Percentiles rank a stretch among this genome's conserved stretches.
Conservation (phyloP, 2,888 invertebrate genomes). For the Cataglyphis cursor region DNA sequence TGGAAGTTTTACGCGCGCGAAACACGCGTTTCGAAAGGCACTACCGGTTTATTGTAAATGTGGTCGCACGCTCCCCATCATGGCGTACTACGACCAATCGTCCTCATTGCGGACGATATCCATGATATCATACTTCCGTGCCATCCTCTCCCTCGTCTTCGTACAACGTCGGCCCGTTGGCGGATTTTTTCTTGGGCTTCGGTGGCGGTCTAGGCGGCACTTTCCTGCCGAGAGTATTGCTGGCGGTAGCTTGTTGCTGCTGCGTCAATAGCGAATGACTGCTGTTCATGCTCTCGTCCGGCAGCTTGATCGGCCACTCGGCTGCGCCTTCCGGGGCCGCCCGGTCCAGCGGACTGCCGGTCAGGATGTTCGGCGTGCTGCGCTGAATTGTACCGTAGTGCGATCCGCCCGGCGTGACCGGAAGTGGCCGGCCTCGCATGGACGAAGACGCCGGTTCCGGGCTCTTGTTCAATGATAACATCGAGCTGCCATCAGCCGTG, state of each 20-base stretch:
- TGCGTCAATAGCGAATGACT: constrained; percentile 73
- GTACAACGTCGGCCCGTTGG: constrained; percentile 91
- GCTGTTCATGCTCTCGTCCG: constrained; percentile 86
- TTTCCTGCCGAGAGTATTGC: constrained; percentile 89
- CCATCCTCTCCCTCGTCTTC: constrained; percentile 96
- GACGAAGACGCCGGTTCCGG: constrained; percentile 87
- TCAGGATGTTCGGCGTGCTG: constrained; percentile 79
- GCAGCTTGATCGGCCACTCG: constrained; percentile 87
- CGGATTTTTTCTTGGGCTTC: constrained; percentile 92
- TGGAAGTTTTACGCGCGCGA: constrained; percentile 48
- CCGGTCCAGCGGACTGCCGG: constrained; percentile 81
- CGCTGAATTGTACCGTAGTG: constrained; percentile 80
- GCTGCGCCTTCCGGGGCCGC: constrained; percentile 86
- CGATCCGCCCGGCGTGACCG: constrained; percentile 88
- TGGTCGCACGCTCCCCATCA: constrained; percentile 67
- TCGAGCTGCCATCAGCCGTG: constrained; percentile 95
- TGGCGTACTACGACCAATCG: constrained; percentile 69
- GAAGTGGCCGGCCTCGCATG: constrained; percentile 90
- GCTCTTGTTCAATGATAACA: constrained; percentile 92
- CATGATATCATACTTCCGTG: constrained; percentile 91
- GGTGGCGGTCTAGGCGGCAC: constrained; percentile 95
- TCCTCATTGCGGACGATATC: constrained; percentile 72
- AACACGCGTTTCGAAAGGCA: constrained; percentile 78
- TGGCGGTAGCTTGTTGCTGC: constrained; percentile 85
- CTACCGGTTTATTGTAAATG: constrained; percentile 81